Evolutionary conservation across 2,113 vertebrate species (phyloP).

Genomic region (Synodontis membranacea): DNA sequence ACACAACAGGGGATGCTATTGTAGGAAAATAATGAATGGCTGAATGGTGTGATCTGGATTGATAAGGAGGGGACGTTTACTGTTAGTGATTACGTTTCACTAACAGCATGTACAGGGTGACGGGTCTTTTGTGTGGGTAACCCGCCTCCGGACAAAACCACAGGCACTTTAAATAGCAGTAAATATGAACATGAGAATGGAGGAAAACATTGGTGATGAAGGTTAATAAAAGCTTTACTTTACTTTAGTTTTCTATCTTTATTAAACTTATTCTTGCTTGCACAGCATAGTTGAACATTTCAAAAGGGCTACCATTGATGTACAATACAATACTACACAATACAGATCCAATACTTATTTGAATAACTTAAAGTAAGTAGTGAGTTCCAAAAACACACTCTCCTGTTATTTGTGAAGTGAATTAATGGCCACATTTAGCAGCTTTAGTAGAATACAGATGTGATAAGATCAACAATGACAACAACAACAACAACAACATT

Average conservation of each 20-base stretch:
- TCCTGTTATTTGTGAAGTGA: neutral
- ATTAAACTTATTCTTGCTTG: neutral
- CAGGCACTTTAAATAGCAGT: neutral
- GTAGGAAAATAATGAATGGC: neutral
- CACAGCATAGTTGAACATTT: neutral
- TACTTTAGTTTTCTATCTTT: too few species aligned
- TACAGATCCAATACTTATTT: too few species aligned
- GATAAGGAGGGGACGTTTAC: neutral
- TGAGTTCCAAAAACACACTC: neutral
- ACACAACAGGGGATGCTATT: neutral
- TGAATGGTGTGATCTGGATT: neutral
- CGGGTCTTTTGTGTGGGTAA: neutral
- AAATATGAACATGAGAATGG: neutral
- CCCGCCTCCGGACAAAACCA: neutral
- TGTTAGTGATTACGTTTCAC: neutral
- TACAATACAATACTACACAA: neutral
- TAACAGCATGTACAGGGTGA: neutral
- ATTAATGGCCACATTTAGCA: neutral
- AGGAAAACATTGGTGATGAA: neutral
- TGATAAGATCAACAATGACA: neutral
- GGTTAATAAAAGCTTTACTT: neutral
- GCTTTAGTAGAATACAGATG: neutral
- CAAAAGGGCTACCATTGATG: neutral
- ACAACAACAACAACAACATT: slow-evolving; percentile 1
- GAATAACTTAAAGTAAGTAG: neutral